Evolutionary conservation across 2,113 vertebrate species (phyloP).

Genomic region (Tyto alba): DNA sequence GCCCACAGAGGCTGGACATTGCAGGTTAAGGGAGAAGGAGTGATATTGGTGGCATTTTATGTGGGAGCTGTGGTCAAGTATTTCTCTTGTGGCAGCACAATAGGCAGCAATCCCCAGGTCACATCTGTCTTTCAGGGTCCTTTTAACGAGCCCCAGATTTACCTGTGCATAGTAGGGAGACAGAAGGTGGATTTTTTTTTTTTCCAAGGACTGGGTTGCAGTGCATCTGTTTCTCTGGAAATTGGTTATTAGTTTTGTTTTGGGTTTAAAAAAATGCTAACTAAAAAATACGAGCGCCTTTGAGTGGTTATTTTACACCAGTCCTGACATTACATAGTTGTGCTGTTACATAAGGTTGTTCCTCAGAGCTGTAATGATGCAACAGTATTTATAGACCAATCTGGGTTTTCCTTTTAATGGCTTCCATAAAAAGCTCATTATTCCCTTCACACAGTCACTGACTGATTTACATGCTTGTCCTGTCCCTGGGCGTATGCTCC

Average conservation of each 20-base stretch:
- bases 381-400: constrained; percentile 22
- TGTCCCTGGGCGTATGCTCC: not conserved
- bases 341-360: not conserved
- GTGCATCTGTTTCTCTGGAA: not conserved
- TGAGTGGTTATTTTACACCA: not conserved
- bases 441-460: not conserved
- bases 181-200: not conserved
- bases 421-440: constrained; percentile 52
- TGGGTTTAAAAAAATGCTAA: not conserved
- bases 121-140: not conserved
- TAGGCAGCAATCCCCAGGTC: not conserved
- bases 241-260: not conserved
- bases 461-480: constrained; percentile 3
- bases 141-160: not conserved
- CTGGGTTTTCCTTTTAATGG: constrained; percentile 43
- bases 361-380: not conserved
- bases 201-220: not conserved
- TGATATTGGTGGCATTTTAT: not conserved
- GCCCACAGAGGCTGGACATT: not conserved
- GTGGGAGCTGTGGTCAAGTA: not conserved
- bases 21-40: not conserved
- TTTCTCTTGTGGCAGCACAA: not conserved
- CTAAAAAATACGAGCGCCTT: fast-evolving
- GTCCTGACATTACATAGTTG: not conserved
- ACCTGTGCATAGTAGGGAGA: not conserved